Conservation (phyloP, 2,797 vertebrate genomes). For the Argyrosomus regius region DNA sequence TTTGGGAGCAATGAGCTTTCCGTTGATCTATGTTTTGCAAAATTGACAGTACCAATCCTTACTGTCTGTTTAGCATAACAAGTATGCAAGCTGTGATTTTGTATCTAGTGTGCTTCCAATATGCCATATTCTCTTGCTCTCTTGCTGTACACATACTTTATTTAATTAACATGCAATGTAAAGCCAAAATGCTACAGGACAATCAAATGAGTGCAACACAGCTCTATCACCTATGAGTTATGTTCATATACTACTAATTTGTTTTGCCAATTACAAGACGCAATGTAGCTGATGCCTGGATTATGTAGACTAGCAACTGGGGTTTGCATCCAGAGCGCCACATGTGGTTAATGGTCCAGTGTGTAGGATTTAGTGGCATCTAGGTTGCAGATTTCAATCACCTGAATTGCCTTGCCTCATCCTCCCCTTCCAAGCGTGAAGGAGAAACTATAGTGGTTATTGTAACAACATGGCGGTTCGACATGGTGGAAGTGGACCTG, state of each 20-base stretch:
- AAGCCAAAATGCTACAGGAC: not conserved
- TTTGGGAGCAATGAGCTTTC: slow-evolving; percentile 3
- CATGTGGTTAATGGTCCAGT: not conserved
- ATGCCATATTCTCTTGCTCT: not conserved
- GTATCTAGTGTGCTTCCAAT: not conserved
- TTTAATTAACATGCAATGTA: not conserved
- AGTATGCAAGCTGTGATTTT: not conserved
- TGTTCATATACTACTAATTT: too few relatives aligned
- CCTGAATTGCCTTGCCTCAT: too few relatives aligned
- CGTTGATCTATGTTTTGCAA: slow-evolving; percentile 25
- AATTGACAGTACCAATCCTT: slow-evolving; percentile 1
- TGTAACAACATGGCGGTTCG: too few relatives aligned
- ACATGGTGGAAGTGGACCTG: too few relatives aligned
- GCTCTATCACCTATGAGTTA: too few relatives aligned
- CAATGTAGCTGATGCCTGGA: too few relatives aligned
- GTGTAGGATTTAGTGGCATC: too few relatives aligned
- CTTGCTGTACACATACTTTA: not conserved
- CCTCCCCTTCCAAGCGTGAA: too few relatives aligned
- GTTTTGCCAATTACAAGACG: not conserved
- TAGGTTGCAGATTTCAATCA: too few relatives aligned
- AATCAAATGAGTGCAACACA: not conserved
- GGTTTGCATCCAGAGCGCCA: not conserved
- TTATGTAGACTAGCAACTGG: too few relatives aligned
- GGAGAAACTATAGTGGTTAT: too few relatives aligned
- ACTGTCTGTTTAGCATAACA: not conserved